These are phyloP conservation scores for Lethocerus indicus DNA, from an alignment of 1,140 invertebrate genomes.

Conservation along the genomic window DNA sequence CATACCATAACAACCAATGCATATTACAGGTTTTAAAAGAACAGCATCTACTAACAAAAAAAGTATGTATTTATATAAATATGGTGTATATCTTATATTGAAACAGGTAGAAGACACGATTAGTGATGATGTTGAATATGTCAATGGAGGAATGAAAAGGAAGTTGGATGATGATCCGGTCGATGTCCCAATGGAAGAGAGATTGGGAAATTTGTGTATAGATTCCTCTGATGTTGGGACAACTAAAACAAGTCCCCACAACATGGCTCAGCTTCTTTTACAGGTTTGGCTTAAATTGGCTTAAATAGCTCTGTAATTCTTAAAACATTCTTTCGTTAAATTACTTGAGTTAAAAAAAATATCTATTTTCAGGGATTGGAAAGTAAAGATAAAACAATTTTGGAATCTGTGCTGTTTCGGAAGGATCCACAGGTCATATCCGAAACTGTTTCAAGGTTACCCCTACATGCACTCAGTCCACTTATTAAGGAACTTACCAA, in stretches of 20 bases:
- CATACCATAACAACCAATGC: not conserved
- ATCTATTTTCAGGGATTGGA: slow-evolving; percentile 16
- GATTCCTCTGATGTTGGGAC: not conserved
- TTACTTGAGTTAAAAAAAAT: not conserved
- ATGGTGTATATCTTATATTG: not conserved
- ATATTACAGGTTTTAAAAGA: not conserved
- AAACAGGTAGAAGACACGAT: not conserved
- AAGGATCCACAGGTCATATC: slow-evolving; percentile 4
- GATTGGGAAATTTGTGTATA: slow-evolving; percentile 7
- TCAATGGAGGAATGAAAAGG: not conserved
- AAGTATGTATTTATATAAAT: not conserved
- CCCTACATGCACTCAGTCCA: slow-evolving; percentile 2
- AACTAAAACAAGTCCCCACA: slow-evolving; percentile 1
- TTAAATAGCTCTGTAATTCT: not conserved
- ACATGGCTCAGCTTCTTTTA: slow-evolving; percentile 9
- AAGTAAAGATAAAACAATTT: slow-evolving; percentile 11
- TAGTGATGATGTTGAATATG: slow-evolving; percentile 5
- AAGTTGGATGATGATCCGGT: not conserved
- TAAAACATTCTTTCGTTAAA: not conserved
- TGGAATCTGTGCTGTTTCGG: slow-evolving; percentile 6
- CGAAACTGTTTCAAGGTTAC: slow-evolving; percentile 8
- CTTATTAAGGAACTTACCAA: slow-evolving; percentile 6
- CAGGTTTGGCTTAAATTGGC: no score
- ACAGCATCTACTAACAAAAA: no score
- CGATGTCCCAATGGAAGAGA: slow-evolving; percentile 14